These are phyloP conservation scores for Xestoiulus laeticollis DNA, from an alignment of 2,888 invertebrate genomes.

Conservation along the genomic window DNA sequence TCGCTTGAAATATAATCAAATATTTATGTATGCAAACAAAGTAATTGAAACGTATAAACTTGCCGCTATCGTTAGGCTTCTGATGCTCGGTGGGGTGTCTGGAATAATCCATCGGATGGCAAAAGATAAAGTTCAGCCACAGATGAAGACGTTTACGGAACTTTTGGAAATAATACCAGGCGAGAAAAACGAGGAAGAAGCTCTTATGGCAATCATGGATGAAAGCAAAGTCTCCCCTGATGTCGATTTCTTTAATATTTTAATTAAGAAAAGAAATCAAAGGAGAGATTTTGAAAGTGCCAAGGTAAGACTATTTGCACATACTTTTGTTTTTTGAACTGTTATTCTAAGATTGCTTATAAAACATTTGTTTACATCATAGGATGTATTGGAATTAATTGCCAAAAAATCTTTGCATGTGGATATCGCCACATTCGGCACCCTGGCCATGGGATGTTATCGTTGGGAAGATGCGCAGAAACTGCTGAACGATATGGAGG, in stretches of 20 bases:
- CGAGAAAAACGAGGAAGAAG: constrained; percentile 71
- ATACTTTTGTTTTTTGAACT: too few species aligned
- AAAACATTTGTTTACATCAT: too few species aligned
- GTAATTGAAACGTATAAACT: not conserved
- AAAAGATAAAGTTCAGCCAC: constrained; percentile 73
- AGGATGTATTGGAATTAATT: constrained; percentile 66
- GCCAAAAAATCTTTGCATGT: constrained; percentile 68
- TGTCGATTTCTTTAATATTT: constrained; percentile 83
- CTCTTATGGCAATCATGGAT: constrained; percentile 73
- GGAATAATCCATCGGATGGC: constrained; percentile 82
- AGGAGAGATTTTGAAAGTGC: constrained; percentile 76
- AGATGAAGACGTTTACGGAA: constrained; percentile 81
- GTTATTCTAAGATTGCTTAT: too few species aligned
- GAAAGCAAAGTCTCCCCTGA: constrained; percentile 73
- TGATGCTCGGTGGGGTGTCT: constrained; percentile 80
- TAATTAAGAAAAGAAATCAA: constrained; percentile 82
- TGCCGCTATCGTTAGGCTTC: constrained; percentile 66
- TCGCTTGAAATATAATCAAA: not conserved
- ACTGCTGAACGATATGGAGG: constrained; percentile 77
- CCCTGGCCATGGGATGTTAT: constrained; percentile 80
- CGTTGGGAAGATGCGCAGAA: constrained; percentile 72
- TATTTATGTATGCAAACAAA: not conserved
- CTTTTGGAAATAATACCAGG: constrained; percentile 78
- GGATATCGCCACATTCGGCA: constrained; percentile 86
- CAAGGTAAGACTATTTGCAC: constrained; percentile 69